A percentile compares a stretch with the other conserved stretches of the same genome.
Evolutionary conservation across 2,113 vertebrate genomes (phyloP).

Genomic region (Calidris pugnax): DNA sequence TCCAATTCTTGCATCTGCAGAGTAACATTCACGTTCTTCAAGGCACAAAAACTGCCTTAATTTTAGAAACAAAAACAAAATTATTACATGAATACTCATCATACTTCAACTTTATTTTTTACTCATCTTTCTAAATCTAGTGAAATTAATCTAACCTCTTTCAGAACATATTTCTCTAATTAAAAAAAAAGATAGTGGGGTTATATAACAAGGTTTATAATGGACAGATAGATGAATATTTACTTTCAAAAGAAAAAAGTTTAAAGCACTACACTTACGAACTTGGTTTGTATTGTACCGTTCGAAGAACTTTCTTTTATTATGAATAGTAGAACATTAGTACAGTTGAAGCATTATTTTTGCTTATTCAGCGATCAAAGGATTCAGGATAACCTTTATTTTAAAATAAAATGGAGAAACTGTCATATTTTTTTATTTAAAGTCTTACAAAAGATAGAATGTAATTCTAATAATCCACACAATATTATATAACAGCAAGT

Average conservation of each 20-base stretch:
- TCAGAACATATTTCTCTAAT: slow-evolving; percentile 27
- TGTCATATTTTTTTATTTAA: neutral
- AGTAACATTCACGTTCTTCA: neutral
- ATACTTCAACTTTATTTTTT: slow-evolving; percentile 33
- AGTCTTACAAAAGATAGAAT: neutral
- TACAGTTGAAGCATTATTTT: neutral
- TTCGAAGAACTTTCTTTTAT: neutral
- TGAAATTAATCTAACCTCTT: slow-evolving; percentile 27
- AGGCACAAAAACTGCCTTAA: neutral
- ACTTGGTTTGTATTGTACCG: neutral
- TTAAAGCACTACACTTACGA: neutral
- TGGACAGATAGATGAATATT: neutral
- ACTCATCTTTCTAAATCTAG: slow-evolving; percentile 31
- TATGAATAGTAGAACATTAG: neutral
- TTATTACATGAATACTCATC: slow-evolving; percentile 29
- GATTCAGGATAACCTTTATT: neutral
- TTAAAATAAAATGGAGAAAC: neutral
- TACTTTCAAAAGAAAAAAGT: neutral
- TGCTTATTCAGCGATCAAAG: neutral
- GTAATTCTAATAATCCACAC: neutral
- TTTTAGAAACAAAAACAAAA: no score
- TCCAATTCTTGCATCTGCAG: neutral
- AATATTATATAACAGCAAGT: neutral
- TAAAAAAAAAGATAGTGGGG: neutral
- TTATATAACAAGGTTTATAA: slow-evolving; percentile 21